Base-by-base conservation (phyloP, 2,113 vertebrate genomes). In the Climacteris rufus region DNA sequence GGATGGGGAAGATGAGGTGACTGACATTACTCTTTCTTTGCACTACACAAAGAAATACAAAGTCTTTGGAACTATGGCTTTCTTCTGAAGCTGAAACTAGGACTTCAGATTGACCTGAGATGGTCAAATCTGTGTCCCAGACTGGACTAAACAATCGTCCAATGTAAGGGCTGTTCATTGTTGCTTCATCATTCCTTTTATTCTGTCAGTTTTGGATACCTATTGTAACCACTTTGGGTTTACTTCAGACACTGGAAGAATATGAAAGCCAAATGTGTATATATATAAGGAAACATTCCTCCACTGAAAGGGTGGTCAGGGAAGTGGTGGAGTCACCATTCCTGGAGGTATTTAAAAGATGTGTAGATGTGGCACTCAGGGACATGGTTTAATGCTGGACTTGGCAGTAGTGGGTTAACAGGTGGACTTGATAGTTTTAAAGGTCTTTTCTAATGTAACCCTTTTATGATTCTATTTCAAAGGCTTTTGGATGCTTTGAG, bases 331-430 rank as follows among this genome's bases (percentile, higher is more conserved):
- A 82, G 14, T 53, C 14, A 15, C 25, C 18, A 15, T 16, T 22
- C 15, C 20, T 59, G n/a, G 23, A 68, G 13, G 25, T 33, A 23
- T 68, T 86, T 88, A 40, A 79, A 66, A 71, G 35, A 50, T 0
- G 0, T 18, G 12, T 37, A 63, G 42, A 56, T 39, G 30, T 69
- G 39, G 7, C 3, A 1, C 20, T 59, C 24, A 20, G 47, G 37
- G 7, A 52, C 3, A 3, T 22, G 24, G 17, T 63, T 85, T 40
- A 79, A 47, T 39, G 25, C 22, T 54, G 70, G 15, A 20, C 13
- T 70, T 78, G 54, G 11, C 39, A 33, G 9, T 20, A 15, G 5
- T 35, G 27, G 7, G 3, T 90, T 77, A 27, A 11, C 1, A 5
- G 27, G 15, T 30, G 24, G 37, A 27, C 6, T 30, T 72, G 23